phyloP scores from a whole-genome alignment of 1,140 invertebrate genomes.

The Philopotamus ludificatus region DNA sequence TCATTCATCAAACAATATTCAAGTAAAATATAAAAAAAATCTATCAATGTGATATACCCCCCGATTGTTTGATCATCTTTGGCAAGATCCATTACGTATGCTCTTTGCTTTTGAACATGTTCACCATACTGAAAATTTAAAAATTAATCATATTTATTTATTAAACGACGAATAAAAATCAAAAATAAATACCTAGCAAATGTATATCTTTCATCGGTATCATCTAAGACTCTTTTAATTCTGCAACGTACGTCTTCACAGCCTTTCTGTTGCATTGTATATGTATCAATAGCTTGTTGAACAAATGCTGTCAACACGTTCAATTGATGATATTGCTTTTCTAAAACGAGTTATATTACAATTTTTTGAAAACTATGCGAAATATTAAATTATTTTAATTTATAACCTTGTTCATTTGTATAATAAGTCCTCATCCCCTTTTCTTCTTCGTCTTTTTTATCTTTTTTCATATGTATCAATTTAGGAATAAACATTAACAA shows the following conservation, averaged over 20 bases:
- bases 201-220: constrained; percentile 33
- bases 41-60: too few relatives aligned
- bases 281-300: constrained; percentile 35
- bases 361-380: not conserved
- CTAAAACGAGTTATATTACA: too few relatives aligned
- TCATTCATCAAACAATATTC: too few relatives aligned
- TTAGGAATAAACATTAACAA: constrained; percentile 73
- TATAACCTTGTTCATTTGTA: not conserved
- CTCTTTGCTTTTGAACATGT: not conserved
- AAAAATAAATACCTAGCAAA: constrained; percentile 29
- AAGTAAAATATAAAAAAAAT: too few relatives aligned
- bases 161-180: not conserved
- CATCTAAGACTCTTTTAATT: constrained; percentile 33
- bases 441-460: constrained; percentile 44
- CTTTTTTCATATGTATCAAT: constrained; percentile 57
- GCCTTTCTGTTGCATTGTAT: constrained; percentile 35
- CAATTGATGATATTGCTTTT: constrained; percentile 8
- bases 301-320: constrained; percentile 27
- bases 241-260: constrained; percentile 37
- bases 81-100: not conserved
- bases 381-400: not conserved
- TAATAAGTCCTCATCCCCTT: constrained; percentile 36
- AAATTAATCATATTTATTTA: not conserved
- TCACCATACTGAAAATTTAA: not conserved
- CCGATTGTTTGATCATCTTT: not conserved